A percentile compares a stretch with the other conserved stretches of the same genome.
Evolutionary conservation across 1,140 invertebrate genomes (phyloP).

Genomic region (Micrasema minimum): DNA sequence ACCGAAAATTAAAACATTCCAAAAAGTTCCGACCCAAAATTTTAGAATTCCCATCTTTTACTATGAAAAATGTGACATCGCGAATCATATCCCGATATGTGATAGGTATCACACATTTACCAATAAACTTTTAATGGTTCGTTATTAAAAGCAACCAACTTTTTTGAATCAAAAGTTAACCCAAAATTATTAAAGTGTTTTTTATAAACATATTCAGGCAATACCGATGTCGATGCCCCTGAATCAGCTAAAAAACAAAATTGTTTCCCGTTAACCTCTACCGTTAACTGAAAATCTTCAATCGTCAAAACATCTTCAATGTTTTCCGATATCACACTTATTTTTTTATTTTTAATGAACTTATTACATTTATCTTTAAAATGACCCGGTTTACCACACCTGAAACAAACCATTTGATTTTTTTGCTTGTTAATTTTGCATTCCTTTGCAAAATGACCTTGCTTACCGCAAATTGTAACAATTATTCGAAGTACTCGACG

Average conservation of each 20-base stretch:
- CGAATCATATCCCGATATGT: not conserved
- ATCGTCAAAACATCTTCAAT: too few species aligned
- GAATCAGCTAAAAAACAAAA: not conserved
- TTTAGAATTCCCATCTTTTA: not conserved
- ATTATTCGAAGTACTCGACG: not conserved
- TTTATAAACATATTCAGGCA: not conserved
- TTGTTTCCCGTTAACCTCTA: not conserved
- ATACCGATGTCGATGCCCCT: not conserved
- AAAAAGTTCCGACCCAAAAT: not conserved
- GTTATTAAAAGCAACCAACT: not conserved
- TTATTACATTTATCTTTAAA: not conserved
- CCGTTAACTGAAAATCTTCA: too few species aligned
- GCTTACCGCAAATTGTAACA: not conserved
- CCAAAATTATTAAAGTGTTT: not conserved
- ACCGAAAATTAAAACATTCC: not conserved
- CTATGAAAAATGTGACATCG: not conserved
- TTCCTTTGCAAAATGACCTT: not conserved
- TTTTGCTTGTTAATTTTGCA: not conserved
- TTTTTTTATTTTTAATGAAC: not conserved
- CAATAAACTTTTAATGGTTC: not conserved
- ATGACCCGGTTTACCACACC: not conserved
- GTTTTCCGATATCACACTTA: too few species aligned
- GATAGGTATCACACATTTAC: not conserved
- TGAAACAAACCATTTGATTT: not conserved
- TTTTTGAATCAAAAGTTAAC: not conserved